Evolutionary conservation across 2,888 invertebrate genomes (phyloP).

Genomic region (Tribolium freemani): DNA sequence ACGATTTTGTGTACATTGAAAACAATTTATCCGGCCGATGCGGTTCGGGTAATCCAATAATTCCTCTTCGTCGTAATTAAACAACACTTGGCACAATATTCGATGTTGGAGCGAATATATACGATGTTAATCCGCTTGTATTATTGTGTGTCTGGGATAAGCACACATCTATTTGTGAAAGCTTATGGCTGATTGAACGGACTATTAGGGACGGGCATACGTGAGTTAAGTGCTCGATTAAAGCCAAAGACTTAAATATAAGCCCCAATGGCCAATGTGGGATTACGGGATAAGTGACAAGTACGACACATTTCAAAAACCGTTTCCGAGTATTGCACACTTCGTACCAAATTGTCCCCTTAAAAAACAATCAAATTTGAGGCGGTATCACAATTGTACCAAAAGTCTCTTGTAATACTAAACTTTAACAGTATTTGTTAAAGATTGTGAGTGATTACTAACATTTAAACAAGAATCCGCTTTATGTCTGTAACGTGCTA

Average conservation of each 20-base stretch:
- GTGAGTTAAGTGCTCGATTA: not conserved
- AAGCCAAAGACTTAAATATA: not conserved
- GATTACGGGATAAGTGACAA: not conserved
- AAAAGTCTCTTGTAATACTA: too few species aligned
- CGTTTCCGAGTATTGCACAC: too few species aligned
- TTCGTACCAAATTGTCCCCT: too few species aligned
- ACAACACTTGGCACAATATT: constrained; percentile 15
- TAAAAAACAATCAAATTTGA: too few species aligned
- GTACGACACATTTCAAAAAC: too few species aligned
- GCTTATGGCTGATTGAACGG: constrained; percentile 20
- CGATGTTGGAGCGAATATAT: constrained; percentile 1
- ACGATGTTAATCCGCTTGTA: constrained; percentile 27
- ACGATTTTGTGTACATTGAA: not conserved
- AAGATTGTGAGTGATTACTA: too few species aligned
- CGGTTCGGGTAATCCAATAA: constrained; percentile 1
- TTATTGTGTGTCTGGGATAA: constrained; percentile 19
- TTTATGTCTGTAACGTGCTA: too few species aligned
- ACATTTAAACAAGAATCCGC: too few species aligned
- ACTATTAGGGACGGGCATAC: constrained; percentile 7
- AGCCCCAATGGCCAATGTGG: not conserved
- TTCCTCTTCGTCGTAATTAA: constrained; percentile 12
- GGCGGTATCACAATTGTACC: too few species aligned
- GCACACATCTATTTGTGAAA: constrained; percentile 18
- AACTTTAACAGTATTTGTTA: too few species aligned
- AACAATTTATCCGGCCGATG: constrained; percentile 9